These are phyloP conservation scores for Gryon sp. DNA, from an alignment of 1,140 invertebrate genomes.

Conservation along the genomic window DNA sequence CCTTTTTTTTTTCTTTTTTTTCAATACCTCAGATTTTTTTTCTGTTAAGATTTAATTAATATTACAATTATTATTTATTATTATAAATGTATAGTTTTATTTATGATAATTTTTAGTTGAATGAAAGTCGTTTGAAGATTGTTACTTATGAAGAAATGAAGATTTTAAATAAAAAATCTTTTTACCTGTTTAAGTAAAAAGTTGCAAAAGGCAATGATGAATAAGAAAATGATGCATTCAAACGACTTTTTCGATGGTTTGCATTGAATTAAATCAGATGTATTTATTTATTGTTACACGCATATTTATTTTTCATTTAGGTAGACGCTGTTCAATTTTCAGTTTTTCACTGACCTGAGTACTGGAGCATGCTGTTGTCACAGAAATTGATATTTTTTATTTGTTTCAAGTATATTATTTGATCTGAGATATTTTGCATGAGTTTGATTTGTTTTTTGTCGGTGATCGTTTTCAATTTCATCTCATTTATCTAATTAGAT, in stretches of 20 bases:
- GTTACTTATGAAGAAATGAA: too few species aligned
- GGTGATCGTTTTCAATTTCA: slow-evolving; percentile 9
- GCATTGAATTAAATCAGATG: slow-evolving; percentile 51
- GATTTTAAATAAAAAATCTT: too few species aligned
- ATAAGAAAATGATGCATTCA: slow-evolving; percentile 9
- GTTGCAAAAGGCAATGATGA: neutral
- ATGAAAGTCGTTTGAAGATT: neutral
- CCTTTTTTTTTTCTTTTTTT: neutral
- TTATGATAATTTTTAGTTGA: neutral
- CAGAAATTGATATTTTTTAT: slow-evolving; percentile 68
- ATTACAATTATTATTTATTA: slow-evolving; percentile 5
- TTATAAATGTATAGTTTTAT: slow-evolving; percentile 5
- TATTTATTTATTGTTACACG: slow-evolving; percentile 59
- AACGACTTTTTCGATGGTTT: slow-evolving; percentile 52
- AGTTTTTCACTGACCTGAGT: slow-evolving; percentile 71
- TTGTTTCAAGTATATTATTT: slow-evolving; percentile 61
- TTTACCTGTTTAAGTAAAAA: too few species aligned
- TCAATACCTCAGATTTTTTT: neutral
- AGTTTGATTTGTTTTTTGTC: slow-evolving; percentile 3
- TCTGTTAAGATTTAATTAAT: neutral
- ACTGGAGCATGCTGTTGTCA: slow-evolving; percentile 71
- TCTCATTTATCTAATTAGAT: too few species aligned
- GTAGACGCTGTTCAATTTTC: slow-evolving; percentile 73
- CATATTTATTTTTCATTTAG: slow-evolving; percentile 72
- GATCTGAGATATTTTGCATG: slow-evolving; percentile 52